Conservation (phyloP, 1,140 invertebrate genomes). For the Lepidurus packardi region DNA sequence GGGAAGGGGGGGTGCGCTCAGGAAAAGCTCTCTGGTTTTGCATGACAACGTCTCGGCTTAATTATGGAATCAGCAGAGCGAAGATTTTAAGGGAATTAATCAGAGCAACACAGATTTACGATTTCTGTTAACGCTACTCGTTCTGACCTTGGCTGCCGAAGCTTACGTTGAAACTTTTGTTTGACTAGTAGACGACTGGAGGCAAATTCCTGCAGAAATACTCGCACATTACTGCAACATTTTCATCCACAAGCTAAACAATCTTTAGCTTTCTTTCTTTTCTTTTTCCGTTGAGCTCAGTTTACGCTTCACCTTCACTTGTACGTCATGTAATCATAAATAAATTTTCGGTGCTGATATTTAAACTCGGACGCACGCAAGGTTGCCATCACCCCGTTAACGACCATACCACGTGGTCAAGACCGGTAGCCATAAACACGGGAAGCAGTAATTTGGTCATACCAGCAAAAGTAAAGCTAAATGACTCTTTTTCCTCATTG, state of each 20-base stretch:
- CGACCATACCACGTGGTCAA: not conserved
- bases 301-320: not conserved
- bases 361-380: not conserved
- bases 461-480: not conserved
- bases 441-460: not conserved
- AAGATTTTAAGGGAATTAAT: not conserved
- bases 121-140: not conserved
- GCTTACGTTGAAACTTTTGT: not conserved
- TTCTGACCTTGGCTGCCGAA: not conserved
- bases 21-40: not conserved
- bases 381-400: conserved; percentile 2
- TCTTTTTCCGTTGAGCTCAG: not conserved
- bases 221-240: not conserved
- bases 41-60: conserved; percentile 11
- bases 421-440: not conserved
- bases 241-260: not conserved
- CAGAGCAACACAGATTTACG: not conserved
- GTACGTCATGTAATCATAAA: not conserved
- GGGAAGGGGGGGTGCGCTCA: not conserved
- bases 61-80: conserved; percentile 10
- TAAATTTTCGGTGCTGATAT: not conserved
- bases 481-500: not conserved
- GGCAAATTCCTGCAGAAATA: no score
- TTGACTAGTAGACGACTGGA: no score
- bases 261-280: no score